Base-by-base conservation (phyloP, 2,113 vertebrate genomes). In the Ptychochromis oligacanthus region DNA sequence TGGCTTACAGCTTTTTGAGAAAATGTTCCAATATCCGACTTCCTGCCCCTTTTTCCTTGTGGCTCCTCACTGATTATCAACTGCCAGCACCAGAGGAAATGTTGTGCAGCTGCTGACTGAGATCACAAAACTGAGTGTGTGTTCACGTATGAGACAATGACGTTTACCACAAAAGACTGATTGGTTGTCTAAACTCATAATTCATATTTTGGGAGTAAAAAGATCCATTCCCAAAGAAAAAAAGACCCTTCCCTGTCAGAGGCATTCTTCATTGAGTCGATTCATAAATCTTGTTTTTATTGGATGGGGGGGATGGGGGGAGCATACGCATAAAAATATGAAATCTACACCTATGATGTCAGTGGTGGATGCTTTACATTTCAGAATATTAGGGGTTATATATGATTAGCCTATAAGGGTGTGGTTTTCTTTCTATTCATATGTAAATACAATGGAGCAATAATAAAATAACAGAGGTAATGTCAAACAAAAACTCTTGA, bases 1-100 rank as follows among this genome's bases (percentile, higher is more conserved):
- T n/a, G n/a, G n/a, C 7, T 36, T 36, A 36, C 8, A 5, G 7
- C 36, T 36, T 36, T 36, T 36, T 0, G 14, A n/a, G 0, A 65
- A 43, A 0, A 65, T 65, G 62, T 43, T 36, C 1, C 13, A 24
- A 67, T 46, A 26, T 40, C 22, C 11, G 64, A 67, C 64, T 26
- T 67, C 26, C 8, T 0, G 24, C 2, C 1, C 38, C 6, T 65
- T 46, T 65, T 46, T 46, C 38, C 1, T 0, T 67, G 62, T 0
- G 22, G 38, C 8, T 67, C 62, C 38, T 67, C 2, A 40, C 38
- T 46, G 62, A 46, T 46, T 6, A 67, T 67, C 62, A 46, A 26
- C 62, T 67, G 62, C 62, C 38, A 46, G 43, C 62, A 67, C 38
- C 62, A 46, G 62, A 67, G 10, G 22, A 67, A 67, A 26, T 26